phyloP scores from a whole-genome alignment of 2,113 vertebrate species.

The Camarhynchus parvulus region DNA sequence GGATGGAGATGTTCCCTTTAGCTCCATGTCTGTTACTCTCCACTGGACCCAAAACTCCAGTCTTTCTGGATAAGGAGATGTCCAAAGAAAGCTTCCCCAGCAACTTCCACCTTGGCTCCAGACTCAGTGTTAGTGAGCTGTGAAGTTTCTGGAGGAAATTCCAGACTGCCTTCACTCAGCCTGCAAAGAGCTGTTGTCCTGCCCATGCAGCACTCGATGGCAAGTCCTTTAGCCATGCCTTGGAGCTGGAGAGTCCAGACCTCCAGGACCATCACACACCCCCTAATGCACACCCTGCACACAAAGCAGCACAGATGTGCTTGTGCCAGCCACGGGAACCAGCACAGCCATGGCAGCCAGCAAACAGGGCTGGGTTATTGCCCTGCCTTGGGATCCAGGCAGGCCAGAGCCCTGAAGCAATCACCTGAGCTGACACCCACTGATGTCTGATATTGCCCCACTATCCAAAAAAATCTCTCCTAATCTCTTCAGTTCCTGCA shows the following conservation, averaged over 20 bases:
- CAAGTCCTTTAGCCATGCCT: background rate
- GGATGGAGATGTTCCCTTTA: background rate
- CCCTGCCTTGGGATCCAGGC: background rate
- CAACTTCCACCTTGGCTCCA: background rate
- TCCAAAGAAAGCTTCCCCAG: background rate
- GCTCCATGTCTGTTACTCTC: background rate
- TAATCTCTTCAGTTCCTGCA: background rate
- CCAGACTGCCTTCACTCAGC: background rate
- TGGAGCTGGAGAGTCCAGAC: background rate
- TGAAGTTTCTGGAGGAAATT: background rate
- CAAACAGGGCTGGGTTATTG: background rate
- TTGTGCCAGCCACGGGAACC: background rate
- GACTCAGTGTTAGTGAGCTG: background rate
- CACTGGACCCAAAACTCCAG: background rate
- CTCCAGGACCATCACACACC: background rate
- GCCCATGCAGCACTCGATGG: accelerated
- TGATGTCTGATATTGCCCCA: background rate
- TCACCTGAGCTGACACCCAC: background rate
- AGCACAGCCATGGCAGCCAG: background rate
- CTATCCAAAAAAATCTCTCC: background rate
- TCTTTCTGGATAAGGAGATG: background rate
- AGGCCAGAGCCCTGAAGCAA: background rate
- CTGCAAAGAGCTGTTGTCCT: background rate
- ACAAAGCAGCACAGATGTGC: background rate
- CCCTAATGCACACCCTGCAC: background rate